A percentile compares a stretch with the other conserved stretches of the same genome.
Conservation (phyloP, 2,113 vertebrate species). For the Zosterops hypoxanthus region DNA sequence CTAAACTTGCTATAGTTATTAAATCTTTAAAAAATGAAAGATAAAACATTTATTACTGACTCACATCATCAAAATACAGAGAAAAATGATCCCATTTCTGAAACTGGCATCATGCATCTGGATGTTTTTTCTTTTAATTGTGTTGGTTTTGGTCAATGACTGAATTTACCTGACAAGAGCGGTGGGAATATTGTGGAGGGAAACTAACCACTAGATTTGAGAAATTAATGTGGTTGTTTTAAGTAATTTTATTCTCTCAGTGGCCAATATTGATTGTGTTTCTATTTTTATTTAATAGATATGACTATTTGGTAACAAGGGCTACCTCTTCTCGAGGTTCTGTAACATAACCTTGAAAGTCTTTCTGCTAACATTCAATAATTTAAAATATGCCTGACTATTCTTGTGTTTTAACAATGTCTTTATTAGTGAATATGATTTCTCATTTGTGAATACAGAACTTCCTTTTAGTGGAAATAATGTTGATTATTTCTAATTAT, state of each 20-base stretch:
- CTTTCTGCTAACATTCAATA: neutral
- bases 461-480: neutral
- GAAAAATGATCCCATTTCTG: neutral
- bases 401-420: neutral
- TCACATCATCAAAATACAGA: neutral
- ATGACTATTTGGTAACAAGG: neutral
- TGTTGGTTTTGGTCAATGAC: neutral
- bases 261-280: neutral
- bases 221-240: neutral
- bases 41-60: neutral
- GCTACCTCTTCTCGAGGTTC: neutral
- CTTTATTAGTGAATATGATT: neutral
- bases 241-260: neutral
- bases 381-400: neutral
- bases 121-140: neutral
- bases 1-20: neutral
- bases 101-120: neutral
- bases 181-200: neutral
- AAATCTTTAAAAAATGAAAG: neutral
- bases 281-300: neutral
- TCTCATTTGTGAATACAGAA: neutral
- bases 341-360: neutral
- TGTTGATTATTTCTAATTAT: constrained; percentile 5
- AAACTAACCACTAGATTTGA: neutral
- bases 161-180: neutral